Evolutionary conservation across 2,888 invertebrate species (phyloP).

Genomic region (Panopea generosa): DNA sequence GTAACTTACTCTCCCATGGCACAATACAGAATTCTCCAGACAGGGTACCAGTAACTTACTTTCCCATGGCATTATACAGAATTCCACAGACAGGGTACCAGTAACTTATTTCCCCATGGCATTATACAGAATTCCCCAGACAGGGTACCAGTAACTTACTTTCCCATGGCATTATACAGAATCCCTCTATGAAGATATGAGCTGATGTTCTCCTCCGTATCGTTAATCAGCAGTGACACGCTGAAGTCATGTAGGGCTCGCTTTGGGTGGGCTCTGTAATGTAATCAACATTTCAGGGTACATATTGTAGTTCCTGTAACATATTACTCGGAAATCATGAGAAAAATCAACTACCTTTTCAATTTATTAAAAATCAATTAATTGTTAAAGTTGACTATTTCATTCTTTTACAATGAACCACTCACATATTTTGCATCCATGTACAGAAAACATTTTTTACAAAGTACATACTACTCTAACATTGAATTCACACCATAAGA

Average conservation of each 20-base stretch:
- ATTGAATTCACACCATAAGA: too few species aligned
- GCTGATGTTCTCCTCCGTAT: conserved; percentile 81
- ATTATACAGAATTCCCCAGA: conserved; percentile 82
- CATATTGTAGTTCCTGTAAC: too few species aligned
- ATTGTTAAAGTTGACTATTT: neutral
- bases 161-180: conserved; percentile 81
- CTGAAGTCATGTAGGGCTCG: conserved; percentile 84
- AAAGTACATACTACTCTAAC: too few species aligned
- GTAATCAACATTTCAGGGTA: too few species aligned
- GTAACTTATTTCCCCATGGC: too few species aligned
- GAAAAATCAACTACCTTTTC: too few species aligned
- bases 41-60: neutral
- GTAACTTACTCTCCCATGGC: too few species aligned
- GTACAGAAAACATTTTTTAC: too few species aligned
- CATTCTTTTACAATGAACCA: too few species aligned
- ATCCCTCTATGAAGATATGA: conserved; percentile 84
- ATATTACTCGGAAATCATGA: too few species aligned
- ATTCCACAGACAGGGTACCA: neutral
- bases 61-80: conserved; percentile 2
- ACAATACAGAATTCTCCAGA: too few species aligned
- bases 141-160: conserved; percentile 81
- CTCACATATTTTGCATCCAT: too few species aligned
- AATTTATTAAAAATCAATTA: neutral
- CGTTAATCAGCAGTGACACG: conserved; percentile 83
- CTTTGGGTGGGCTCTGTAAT: conserved; percentile 82